Evolutionary conservation across 2,888 invertebrate genomes (phyloP).

Genomic region (Diplolepis rosae): DNA sequence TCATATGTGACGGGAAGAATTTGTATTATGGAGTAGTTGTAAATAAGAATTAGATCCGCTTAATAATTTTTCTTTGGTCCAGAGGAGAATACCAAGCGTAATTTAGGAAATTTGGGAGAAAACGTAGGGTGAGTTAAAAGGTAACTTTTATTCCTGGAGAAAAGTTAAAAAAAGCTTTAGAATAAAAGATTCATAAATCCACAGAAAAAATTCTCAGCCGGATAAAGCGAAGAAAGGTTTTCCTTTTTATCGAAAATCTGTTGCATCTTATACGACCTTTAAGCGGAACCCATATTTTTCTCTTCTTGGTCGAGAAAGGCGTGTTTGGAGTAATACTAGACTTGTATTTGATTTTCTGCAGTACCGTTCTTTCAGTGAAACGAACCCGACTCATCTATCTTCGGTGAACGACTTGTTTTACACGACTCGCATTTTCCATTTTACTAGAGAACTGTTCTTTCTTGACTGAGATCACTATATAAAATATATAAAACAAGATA

Average conservation of each 20-base stretch:
- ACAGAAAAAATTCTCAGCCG: conserved; percentile 2
- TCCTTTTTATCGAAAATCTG: conserved; percentile 5
- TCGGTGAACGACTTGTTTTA: neutral
- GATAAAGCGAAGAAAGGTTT: conserved; percentile 7
- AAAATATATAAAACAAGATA: neutral
- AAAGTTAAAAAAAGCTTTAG: neutral
- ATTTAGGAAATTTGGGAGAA: neutral
- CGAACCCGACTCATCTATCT: conserved; percentile 45
- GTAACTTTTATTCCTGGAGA: conserved; percentile 8
- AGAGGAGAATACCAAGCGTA: neutral
- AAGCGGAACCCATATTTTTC: conserved; percentile 34
- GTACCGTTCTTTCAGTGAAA: conserved; percentile 48
- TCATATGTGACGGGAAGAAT: too few relatives aligned
- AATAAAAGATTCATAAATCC: conserved; percentile 20
- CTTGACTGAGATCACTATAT: neutral
- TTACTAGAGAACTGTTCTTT: neutral
- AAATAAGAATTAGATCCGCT: neutral
- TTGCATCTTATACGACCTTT: conserved; percentile 16
- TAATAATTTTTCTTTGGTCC: neutral
- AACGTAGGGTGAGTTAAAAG: neutral
- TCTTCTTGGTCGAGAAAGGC: conserved; percentile 10
- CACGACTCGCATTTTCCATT: conserved; percentile 3
- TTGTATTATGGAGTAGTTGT: neutral
- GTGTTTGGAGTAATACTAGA: neutral
- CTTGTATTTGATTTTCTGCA: conserved; percentile 34